Conservation (phyloP, 2,888 invertebrate genomes). For the Desoria tigrina region DNA sequence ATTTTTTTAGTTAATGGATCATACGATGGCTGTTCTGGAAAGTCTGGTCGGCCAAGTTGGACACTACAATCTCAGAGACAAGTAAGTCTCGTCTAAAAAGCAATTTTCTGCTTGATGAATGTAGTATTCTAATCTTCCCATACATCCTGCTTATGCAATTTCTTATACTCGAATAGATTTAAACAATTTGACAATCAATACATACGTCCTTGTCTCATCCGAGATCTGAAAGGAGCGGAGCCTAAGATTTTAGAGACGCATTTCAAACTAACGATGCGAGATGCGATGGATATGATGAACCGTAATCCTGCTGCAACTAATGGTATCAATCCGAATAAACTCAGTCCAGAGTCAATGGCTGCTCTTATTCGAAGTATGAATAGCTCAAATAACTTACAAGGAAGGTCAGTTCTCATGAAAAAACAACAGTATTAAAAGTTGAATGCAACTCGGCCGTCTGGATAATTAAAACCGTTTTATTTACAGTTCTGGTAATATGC, state of each 20-base stretch:
- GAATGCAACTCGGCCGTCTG: background rate
- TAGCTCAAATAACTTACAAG: constrained; percentile 37
- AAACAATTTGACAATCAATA: constrained; percentile 92
- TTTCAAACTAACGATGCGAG: constrained; percentile 88
- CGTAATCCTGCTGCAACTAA: constrained; percentile 36
- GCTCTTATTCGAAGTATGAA: constrained; percentile 85
- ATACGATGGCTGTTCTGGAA: constrained; percentile 95
- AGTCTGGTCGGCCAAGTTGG: constrained; percentile 94
- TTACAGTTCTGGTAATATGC: constrained; percentile 40
- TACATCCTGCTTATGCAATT: too few species aligned
- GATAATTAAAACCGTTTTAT: constrained; percentile 2
- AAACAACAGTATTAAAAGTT: background rate
- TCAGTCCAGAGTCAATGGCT: constrained; percentile 76
- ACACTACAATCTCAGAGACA: constrained; percentile 88
- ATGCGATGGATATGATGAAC: constrained; percentile 67
- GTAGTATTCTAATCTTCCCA: too few species aligned
- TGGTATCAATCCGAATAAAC: constrained; percentile 37
- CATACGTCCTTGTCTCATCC: constrained; percentile 81
- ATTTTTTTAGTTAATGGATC: constrained; percentile 78
- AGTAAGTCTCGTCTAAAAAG: constrained; percentile 58
- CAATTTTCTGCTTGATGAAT: background rate
- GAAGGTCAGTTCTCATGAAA: constrained; percentile 31
- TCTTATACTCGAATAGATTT: constrained; percentile 64
- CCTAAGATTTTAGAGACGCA: constrained; percentile 93
- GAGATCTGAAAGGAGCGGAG: constrained; percentile 76